Conservation (phyloP, 2,797 vertebrate genomes). For the Smutsia gigantea region DNA sequence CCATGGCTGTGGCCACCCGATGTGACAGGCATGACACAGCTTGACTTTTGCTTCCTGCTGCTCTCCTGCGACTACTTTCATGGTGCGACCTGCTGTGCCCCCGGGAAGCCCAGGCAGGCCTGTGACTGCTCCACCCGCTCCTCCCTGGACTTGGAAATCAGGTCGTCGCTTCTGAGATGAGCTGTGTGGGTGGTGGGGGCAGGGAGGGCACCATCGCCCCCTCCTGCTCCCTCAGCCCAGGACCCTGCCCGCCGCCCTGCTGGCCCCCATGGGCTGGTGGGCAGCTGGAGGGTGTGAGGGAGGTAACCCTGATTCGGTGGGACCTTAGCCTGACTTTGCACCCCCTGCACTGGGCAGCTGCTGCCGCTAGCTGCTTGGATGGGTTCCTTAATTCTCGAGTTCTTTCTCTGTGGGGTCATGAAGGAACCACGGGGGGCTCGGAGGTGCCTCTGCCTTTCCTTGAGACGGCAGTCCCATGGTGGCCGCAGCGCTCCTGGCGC, state of each 20-base stretch:
- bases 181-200: too few relatives aligned
- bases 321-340: background rate
- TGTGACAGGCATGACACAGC: background rate
- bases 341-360: background rate
- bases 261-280: too few relatives aligned
- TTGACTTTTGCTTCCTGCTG: background rate
- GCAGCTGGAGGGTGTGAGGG: background rate
- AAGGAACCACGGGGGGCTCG: background rate
- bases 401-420: background rate
- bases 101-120: background rate
- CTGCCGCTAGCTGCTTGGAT: background rate
- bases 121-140: accelerated
- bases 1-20: background rate
- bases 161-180: background rate
- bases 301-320: background rate
- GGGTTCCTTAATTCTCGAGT: too few relatives aligned
- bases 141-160: background rate
- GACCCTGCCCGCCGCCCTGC: background rate
- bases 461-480: accelerated
- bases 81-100: background rate
- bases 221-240: background rate
- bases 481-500: background rate
- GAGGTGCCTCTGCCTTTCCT: background rate
- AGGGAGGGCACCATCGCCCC: accelerated
- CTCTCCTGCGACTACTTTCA: background rate